phyloP scores from a whole-genome alignment of 2,797 vertebrate species.

The Tokudaia tokunoshimensis region DNA sequence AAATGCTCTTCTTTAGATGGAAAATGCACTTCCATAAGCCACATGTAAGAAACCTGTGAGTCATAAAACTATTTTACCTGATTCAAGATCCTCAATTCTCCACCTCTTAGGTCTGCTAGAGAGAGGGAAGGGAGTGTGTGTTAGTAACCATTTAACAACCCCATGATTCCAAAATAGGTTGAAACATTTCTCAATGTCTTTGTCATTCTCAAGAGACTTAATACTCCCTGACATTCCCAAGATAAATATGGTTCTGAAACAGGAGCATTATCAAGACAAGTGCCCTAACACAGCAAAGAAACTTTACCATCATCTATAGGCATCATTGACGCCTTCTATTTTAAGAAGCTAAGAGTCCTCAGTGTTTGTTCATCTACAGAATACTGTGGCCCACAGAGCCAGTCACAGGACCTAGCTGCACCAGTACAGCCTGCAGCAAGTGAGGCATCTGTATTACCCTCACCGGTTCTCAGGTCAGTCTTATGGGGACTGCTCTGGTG shows the following conservation, averaged over 20 bases:
- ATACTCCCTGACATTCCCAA: background rate
- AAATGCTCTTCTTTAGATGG: background rate
- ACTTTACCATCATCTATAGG: background rate
- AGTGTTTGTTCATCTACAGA: background rate
- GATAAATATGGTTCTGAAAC: background rate
- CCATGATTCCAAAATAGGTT: background rate
- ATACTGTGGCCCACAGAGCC: accelerated
- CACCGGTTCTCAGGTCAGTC: background rate
- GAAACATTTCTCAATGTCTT: background rate
- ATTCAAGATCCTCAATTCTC: background rate
- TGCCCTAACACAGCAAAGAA: no score
- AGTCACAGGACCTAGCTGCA: background rate
- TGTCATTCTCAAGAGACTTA: no score
- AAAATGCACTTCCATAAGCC: background rate
- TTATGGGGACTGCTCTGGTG: accelerated
- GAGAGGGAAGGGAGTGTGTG: background rate
- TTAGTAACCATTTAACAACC: background rate
- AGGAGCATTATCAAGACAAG: background rate
- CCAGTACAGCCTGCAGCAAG: accelerated
- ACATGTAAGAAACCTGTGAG: background rate
- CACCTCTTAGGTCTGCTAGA: background rate
- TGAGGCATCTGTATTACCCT: accelerated
- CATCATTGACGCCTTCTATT: background rate
- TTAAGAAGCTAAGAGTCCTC: background rate
- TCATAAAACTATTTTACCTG: background rate